Evolutionary conservation across 2,113 vertebrate genomes (phyloP), one percentile per base, ranked within the genome.

Genomic region (Austrofundulus limnaeus): DNA sequence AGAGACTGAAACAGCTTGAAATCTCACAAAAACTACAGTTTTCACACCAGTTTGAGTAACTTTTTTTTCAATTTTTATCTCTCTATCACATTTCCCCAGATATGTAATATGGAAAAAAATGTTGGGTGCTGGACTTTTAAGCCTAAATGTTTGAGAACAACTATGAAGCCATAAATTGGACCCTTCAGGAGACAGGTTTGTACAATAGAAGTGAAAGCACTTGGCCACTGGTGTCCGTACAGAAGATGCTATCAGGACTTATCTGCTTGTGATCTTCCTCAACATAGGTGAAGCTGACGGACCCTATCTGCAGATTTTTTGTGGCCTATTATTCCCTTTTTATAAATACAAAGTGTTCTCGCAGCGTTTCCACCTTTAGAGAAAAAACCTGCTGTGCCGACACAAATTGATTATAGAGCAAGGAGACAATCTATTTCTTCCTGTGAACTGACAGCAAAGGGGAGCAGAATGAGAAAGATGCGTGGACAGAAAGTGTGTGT

Each of bases 381-480:
- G 55, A 78, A 79, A 88, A 82, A 60, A n/a, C 65, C 62, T 49
- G 54, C 61, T 67, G 71, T 66, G 77, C 80, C 81, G 85, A 90
- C 89, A 90, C 66, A 86, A 85, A 91, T 86, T 82, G 86, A 88
- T 88, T 87, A 75, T 57, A 39, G 75, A 77, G 72, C 66, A 19
- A 71, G 72, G 64, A 87, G 64, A 86, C 77, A 86, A 88, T 84
- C 84, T 75, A 84, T 87, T 85, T 86, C 77, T 77, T 72, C 71
- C 75, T 69, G 67, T 55, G 67, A 87, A 80, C 72, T 73, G 82
- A 88, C 80, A 69, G 83, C 53, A 66, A 66, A 66, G 71, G 74
- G 62, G 16, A 53, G 42, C 58, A 24, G 61, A 59, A 75, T 39
- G 59, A 73, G 59, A 75, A 63, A 65, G 57, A 57, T 54, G 39